Conservation (phyloP, 2,113 vertebrate genomes). For the Gambusia affinis region DNA sequence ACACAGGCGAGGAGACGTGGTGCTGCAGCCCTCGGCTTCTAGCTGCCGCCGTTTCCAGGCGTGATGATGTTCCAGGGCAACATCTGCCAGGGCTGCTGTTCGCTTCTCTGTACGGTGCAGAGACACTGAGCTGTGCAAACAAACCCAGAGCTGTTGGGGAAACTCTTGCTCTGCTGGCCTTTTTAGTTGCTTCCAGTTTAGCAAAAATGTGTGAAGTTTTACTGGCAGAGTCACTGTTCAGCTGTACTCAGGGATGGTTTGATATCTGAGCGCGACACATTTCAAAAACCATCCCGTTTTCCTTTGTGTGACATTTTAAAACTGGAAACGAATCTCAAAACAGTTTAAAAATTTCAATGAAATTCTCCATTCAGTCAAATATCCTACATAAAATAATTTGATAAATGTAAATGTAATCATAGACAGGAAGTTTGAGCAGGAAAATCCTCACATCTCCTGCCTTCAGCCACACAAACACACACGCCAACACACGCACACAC, state of each 20-base stretch:
- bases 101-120: slow-evolving; percentile 4
- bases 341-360: background rate
- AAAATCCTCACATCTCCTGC: too few species aligned
- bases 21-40: slow-evolving; percentile 62
- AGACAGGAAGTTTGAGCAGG: too few species aligned
- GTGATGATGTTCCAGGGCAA: slow-evolving; percentile 70
- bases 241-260: too few species aligned
- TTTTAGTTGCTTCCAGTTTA: slow-evolving; percentile 78
- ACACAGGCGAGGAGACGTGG: slow-evolving; percentile 38
- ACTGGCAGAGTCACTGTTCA: too few species aligned
- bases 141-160: background rate
- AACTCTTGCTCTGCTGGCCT: slow-evolving; percentile 49
- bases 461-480: too few species aligned
- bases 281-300: background rate
- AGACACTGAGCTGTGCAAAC: slow-evolving; percentile 29
- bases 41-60: slow-evolving; percentile 66
- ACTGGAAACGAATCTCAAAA: background rate
- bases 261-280: too few species aligned
- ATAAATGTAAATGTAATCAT: too few species aligned
- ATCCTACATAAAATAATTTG: too few species aligned
- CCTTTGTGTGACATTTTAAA: background rate
- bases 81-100: slow-evolving; percentile 38
- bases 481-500: too few species aligned
- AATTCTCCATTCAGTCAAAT: background rate
- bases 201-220: background rate